Conservation (phyloP, 2,113 vertebrate genomes). For the Poicephalus gulielmi region DNA sequence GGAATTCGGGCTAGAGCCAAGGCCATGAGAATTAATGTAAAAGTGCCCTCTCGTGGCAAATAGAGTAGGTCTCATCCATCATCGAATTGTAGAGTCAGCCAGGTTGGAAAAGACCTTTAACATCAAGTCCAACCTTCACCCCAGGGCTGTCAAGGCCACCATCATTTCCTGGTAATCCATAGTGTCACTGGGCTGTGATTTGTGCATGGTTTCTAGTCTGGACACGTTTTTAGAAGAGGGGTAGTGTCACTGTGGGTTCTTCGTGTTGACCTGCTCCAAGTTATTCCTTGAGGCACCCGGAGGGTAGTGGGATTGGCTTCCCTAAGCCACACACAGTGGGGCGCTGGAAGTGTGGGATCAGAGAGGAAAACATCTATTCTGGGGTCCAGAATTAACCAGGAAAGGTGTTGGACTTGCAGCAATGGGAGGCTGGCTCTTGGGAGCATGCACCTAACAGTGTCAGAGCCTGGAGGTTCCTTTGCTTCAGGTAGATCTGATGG, state of each 20-base stretch:
- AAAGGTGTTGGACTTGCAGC: background rate
- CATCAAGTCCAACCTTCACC: background rate
- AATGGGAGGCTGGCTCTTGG: background rate
- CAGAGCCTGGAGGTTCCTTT: background rate
- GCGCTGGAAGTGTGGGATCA: background rate
- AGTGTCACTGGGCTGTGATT: background rate
- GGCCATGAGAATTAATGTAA: background rate
- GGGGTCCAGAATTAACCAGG: background rate
- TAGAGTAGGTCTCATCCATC: background rate
- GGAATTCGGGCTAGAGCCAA: background rate
- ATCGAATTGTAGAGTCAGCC: background rate
- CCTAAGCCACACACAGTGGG: background rate
- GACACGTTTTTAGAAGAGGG: background rate
- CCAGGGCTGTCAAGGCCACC: background rate
- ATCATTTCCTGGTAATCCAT: background rate
- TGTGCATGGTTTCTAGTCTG: background rate
- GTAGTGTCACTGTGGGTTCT: background rate
- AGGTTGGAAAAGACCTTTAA: background rate
- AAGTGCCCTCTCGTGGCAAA: slow-evolving; percentile 20
- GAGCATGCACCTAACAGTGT: background rate
- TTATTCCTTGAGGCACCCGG: background rate
- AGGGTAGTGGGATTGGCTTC: background rate
- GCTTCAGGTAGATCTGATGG: background rate
- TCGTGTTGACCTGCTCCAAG: background rate
- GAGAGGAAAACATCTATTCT: background rate